These are phyloP conservation scores for Enteromius fasciolatus DNA, from an alignment of 2,797 vertebrate genomes.

Conservation along the genomic window DNA sequence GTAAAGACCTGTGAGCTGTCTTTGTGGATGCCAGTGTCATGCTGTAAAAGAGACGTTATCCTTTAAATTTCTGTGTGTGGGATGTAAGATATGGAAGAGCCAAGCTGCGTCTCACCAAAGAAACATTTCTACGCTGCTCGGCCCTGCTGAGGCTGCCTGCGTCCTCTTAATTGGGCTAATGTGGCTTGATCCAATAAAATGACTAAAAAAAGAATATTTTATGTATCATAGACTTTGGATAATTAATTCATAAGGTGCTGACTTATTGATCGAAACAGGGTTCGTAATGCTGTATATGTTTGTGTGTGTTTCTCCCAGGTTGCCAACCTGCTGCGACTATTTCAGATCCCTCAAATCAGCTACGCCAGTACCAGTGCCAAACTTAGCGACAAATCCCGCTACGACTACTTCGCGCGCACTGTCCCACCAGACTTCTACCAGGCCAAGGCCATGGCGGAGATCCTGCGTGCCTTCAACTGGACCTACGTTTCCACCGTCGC, in stretches of 20 bases:
- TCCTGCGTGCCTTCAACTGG: slow-evolving; percentile 96
- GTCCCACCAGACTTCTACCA: slow-evolving; percentile 99
- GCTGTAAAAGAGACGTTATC: neutral
- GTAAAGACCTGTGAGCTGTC: slow-evolving; percentile 31
- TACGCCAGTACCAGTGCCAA: slow-evolving; percentile 98
- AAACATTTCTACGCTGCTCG: slow-evolving; percentile 26
- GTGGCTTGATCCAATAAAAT: slow-evolving; percentile 46
- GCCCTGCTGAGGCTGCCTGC: slow-evolving; percentile 41
- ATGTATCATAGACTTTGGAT: slow-evolving; percentile 41
- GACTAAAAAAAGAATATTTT: slow-evolving; percentile 48
- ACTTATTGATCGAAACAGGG: slow-evolving; percentile 45
- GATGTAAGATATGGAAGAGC: slow-evolving; percentile 49
- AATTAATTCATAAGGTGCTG: slow-evolving; percentile 49
- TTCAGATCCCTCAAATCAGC: slow-evolving; percentile 99
- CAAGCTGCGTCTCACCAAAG: slow-evolving; percentile 57
- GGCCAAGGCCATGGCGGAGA: slow-evolving; percentile 98
- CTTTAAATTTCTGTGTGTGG: slow-evolving; percentile 25
- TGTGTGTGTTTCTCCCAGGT: slow-evolving; percentile 76
- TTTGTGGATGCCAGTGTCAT: slow-evolving; percentile 44
- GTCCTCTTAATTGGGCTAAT: slow-evolving; percentile 49
- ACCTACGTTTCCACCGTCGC: slow-evolving; percentile 97
- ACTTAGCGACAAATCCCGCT: slow-evolving; percentile 95
- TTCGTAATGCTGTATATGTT: slow-evolving; percentile 46
- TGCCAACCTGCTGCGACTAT: slow-evolving; percentile 95
- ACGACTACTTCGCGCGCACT: slow-evolving; percentile 95